phyloP scores from a whole-genome alignment of 2,797 vertebrate species.

The Lacerta bilineata region DNA sequence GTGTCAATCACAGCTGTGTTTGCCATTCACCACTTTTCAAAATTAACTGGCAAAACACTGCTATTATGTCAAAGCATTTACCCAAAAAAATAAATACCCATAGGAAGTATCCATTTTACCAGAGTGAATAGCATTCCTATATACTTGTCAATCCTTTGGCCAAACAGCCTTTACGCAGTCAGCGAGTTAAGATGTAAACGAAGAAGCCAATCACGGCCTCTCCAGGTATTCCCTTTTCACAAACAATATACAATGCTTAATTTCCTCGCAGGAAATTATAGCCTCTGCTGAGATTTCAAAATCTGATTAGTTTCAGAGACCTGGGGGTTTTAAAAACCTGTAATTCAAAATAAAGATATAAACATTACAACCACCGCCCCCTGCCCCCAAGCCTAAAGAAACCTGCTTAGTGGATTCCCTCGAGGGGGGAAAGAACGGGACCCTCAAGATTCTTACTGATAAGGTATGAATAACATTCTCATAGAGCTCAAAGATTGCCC shows the following conservation, averaged over 20 bases:
- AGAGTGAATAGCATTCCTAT: conserved; percentile 55
- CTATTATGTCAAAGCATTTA: conserved; percentile 1
- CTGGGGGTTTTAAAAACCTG: conserved; percentile 57
- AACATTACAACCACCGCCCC: conserved; percentile 51
- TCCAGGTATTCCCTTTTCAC: conserved; percentile 70
- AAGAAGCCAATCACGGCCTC: conserved; percentile 62
- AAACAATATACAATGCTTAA: conserved; percentile 72
- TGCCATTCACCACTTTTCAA: conserved; percentile 44
- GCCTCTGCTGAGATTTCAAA: conserved; percentile 69
- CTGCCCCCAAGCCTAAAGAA: conserved; percentile 61
- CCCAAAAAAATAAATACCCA: conserved; percentile 39
- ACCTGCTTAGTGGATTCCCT: conserved; percentile 59
- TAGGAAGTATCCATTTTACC: conserved; percentile 66
- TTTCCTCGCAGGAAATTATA: conserved; percentile 76
- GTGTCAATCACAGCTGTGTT: conserved; percentile 35
- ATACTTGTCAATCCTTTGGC: conserved; percentile 62
- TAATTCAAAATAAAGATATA: conserved; percentile 71
- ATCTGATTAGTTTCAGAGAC: conserved; percentile 73
- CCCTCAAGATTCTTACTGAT: conserved; percentile 74
- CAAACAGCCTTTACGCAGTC: conserved; percentile 63
- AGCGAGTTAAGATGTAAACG: conserved; percentile 72
- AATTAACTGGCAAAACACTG: conserved; percentile 57
- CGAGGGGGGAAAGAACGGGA: conserved; percentile 60
- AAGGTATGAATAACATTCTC: conserved; percentile 78
- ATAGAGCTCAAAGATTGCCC: conserved; percentile 77